Evolutionary conservation across 2,797 vertebrate species (phyloP).

Genomic region (Neomorphus geoffroyi): DNA sequence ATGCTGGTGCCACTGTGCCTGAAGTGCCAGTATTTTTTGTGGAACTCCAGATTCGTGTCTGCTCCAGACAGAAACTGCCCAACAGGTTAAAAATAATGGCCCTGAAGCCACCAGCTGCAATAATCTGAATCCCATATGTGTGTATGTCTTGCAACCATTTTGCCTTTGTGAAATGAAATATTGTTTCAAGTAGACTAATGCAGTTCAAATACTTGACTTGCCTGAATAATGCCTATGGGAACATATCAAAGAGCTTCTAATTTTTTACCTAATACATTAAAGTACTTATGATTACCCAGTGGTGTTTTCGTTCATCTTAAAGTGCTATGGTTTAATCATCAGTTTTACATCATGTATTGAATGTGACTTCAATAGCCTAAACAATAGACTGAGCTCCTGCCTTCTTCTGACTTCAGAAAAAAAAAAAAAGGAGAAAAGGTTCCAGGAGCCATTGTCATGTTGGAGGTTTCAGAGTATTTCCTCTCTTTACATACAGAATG

Average conservation of each 20-base stretch:
- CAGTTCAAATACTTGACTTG: not conserved
- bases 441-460: not conserved
- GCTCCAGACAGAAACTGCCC: not conserved
- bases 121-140: not conserved
- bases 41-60: not conserved
- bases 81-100: not conserved
- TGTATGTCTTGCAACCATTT: not conserved
- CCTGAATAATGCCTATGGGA: not conserved
- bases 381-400: not conserved
- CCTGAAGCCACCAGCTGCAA: not conserved
- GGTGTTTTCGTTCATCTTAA: not conserved
- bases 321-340: not conserved
- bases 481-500: not conserved
- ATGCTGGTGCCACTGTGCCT: not conserved
- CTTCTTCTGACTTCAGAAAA: not conserved
- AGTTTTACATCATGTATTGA: not conserved
- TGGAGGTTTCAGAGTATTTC: not conserved
- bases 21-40: not conserved
- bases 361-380: not conserved
- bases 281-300: not conserved
- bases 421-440: not conserved
- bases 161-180: not conserved
- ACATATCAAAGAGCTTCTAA: not conserved
- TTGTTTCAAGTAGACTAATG: not conserved
- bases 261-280: not conserved